Base-by-base conservation (phyloP, 1,140 invertebrate genomes). In the Zophobas morio region DNA sequence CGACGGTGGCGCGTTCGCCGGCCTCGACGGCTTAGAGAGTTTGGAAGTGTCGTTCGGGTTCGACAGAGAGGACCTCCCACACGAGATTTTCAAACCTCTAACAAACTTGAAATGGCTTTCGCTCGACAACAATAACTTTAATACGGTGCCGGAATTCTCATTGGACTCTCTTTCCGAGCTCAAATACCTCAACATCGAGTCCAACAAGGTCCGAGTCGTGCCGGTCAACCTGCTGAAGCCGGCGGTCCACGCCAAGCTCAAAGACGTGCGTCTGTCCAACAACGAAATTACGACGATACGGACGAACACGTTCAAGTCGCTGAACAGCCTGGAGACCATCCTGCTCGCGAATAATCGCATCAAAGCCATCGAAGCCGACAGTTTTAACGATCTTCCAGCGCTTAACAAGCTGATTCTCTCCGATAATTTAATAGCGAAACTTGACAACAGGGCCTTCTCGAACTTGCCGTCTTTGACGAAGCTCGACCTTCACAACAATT, bases 101-200 rank as follows among this genome's bases (percentile, higher is more conserved):
- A 89, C 88, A 6, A 91, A 92, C 81, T 87, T 98, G 0, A 90
- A 93, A 81, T 96, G 95, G 94, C 87, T 98, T 39, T 94, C 95
- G 6, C 87, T 97, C 77, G 96, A 98, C 85, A 95, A 96, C 85
- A 98, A 97, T 81, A 94, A 95, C 83, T 91, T 96, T 77, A 91
- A 93, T 80, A 89, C 88, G 0, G 88, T 96, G 0, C 90, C 92
- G 8, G 87, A 91, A 36, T 86, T 87, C 0, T 86, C 89, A 0
- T 88, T 92, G 6, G 91, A 92, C 36, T 90, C 91, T 0, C 87
- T 92, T 51, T 88, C 90, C 1, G 90, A 93, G 80, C 84, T 97
- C 6, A 92, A 93, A 79, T 96, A 96, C 84, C 88, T 96, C 33
- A 96, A 96, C 87, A 85, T 98, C 79, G 95, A 96, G 82, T 95